A percentile compares a stretch with the other conserved stretches of the same genome.
These are phyloP conservation scores for Siphamia tubifer DNA, from an alignment of 2,113 vertebrate species.

Conservation along the genomic window DNA sequence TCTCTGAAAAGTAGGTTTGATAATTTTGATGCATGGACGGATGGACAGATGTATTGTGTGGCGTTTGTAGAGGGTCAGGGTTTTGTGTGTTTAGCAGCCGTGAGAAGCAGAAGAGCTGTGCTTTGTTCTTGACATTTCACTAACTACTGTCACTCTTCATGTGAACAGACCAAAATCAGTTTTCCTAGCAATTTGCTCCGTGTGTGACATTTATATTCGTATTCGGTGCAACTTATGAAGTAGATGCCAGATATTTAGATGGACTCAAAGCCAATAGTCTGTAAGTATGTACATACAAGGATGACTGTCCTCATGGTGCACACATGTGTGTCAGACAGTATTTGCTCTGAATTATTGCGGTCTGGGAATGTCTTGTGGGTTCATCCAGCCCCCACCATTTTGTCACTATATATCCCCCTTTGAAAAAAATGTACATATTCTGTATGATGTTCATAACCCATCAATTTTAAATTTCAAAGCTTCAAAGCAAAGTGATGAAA, in stretches of 20 bases:
- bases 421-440: conserved; percentile 10
- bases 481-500: neutral
- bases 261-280: conserved; percentile 20
- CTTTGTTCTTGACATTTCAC: conserved; percentile 28
- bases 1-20: conserved; percentile 8
- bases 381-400: conserved; percentile 47
- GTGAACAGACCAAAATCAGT: neutral
- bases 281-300: conserved; percentile 39
- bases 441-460: neutral
- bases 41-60: neutral
- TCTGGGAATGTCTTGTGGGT: conserved; percentile 63
- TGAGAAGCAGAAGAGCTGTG: neutral
- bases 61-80: neutral
- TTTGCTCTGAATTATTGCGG: conserved; percentile 69
- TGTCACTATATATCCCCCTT: conserved; percentile 48
- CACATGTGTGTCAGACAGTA: conserved; percentile 61
- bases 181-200: neutral
- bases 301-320: conserved; percentile 38
- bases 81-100: neutral
- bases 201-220: neutral
- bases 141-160: conserved; percentile 5
- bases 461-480: neutral
- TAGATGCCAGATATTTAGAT: neutral
- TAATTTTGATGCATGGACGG: neutral
- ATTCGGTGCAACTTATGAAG: neutral